Percentiles rank a stretch among this genome's conserved stretches.
Conservation (phyloP, 1,140 invertebrate genomes). For the Drosophila pectinifera region DNA sequence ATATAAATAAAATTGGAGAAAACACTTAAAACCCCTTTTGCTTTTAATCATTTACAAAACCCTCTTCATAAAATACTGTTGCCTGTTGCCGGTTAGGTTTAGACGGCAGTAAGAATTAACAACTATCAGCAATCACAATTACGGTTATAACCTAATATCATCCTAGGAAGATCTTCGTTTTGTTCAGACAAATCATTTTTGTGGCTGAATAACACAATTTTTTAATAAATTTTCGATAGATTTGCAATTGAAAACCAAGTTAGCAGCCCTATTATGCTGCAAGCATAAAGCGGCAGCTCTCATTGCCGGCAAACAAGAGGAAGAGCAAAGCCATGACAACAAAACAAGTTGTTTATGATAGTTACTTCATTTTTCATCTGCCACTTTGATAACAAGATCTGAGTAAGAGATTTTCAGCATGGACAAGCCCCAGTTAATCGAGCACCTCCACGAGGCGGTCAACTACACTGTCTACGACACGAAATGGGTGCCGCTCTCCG, state of each 20-base stretch:
- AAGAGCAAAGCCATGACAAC: slow-evolving; percentile 52
- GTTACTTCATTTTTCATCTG: slow-evolving; percentile 27
- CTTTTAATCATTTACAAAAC: too few relatives aligned
- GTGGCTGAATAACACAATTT: not conserved
- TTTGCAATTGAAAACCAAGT: not conserved
- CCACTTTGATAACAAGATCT: slow-evolving; percentile 9
- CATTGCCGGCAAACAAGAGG: not conserved
- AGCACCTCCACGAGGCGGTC: slow-evolving; percentile 93
- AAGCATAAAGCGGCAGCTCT: not conserved
- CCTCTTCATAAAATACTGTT: too few relatives aligned
- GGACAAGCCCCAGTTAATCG: slow-evolving; percentile 95
- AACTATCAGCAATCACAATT: too few relatives aligned
- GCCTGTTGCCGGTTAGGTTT: not conserved
- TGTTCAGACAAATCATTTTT: not conserved
- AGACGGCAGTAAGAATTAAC: too few relatives aligned
- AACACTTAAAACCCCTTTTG: not conserved
- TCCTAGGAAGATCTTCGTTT: not conserved
- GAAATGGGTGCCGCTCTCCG: slow-evolving; percentile 97
- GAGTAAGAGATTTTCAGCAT: slow-evolving; percentile 55
- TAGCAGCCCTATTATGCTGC: not conserved
- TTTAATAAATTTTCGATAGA: too few relatives aligned
- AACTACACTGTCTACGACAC: slow-evolving; percentile 95
- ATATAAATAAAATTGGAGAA: not conserved
- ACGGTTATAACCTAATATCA: too few relatives aligned
- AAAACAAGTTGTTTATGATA: slow-evolving; percentile 56